Conservation (phyloP, 1,140 invertebrate genomes). For the Oedothorax gibbosus region DNA sequence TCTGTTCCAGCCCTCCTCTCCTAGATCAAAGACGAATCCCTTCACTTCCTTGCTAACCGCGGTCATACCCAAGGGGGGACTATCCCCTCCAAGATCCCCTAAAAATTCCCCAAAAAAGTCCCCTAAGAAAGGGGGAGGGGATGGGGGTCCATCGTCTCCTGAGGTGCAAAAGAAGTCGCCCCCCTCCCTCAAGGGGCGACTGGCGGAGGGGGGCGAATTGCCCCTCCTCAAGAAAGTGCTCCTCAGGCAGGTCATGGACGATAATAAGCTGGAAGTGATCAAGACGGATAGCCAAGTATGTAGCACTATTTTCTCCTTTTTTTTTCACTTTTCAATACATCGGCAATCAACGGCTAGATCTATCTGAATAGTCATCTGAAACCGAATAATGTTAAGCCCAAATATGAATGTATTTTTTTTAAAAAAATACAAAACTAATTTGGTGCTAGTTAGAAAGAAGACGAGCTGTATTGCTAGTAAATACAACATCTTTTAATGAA, state of each 20-base stretch:
- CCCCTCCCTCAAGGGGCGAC: not conserved
- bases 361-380: no score
- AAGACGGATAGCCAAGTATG: conserved; percentile 9
- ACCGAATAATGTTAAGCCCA: no score
- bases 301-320: not conserved
- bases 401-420: no score
- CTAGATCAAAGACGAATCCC: conserved; percentile 34
- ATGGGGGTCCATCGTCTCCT: not conserved
- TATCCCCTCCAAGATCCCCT: conserved; percentile 5
- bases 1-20: conserved; percentile 16
- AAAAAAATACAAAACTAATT: no score
- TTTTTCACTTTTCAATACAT: not conserved
- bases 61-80: conserved; percentile 8
- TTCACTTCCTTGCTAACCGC: conserved; percentile 28
- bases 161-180: conserved; percentile 10
- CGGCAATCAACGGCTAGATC: no score
- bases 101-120: conserved; percentile 17
- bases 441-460: no score
- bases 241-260: conserved; percentile 52
- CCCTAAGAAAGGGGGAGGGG: conserved; percentile 19
- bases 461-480: no score
- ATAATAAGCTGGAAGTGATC: conserved; percentile 47
- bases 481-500: no score
- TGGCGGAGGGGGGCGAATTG: conserved; percentile 24
- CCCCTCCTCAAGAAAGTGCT: conserved; percentile 59